Evolutionary conservation across 1,140 invertebrate genomes (phyloP).

Genomic region (Lordiphosa mommai): DNA sequence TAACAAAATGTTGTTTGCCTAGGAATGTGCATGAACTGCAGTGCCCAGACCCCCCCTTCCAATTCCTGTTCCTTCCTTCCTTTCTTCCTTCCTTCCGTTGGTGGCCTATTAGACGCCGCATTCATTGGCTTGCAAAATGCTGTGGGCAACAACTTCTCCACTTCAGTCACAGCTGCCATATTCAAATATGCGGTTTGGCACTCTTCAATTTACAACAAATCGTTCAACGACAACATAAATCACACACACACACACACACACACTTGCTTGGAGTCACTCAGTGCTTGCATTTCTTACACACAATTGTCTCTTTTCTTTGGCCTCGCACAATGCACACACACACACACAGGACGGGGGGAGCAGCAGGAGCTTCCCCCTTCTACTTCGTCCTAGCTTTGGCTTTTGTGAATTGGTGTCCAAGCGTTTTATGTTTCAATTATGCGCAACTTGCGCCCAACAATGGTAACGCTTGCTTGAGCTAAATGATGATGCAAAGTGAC

Average conservation of each 20-base stretch:
- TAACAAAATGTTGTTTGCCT: no score
- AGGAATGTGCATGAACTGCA: no score
- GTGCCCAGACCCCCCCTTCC: background rate
- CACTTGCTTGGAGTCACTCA: background rate
- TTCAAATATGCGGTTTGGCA: constrained; percentile 73
- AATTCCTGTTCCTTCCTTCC: background rate
- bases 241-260: constrained; percentile 32
- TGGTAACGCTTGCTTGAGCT: constrained; percentile 42
- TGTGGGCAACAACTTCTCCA: background rate
- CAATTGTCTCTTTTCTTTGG: constrained; percentile 74
- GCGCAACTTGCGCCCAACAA: constrained; percentile 74
- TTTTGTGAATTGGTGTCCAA: constrained; percentile 77
- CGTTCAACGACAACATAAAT: constrained; percentile 55
- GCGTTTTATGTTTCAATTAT: constrained; percentile 78
- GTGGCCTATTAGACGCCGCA: no score
- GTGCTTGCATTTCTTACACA: constrained; percentile 71
- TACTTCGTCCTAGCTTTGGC: constrained; percentile 24
- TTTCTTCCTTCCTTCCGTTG: background rate
- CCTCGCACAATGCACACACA: constrained; percentile 53
- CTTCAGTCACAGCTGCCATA: constrained; percentile 41
- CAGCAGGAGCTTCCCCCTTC: background rate
- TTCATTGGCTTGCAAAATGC: constrained; percentile 6
- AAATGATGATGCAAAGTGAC: constrained; percentile 71
- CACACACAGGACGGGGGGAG: background rate
- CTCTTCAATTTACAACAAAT: constrained; percentile 76